These are phyloP conservation scores for Glareola pratincola DNA, from an alignment of 2,113 vertebrate species.

Conservation along the genomic window DNA sequence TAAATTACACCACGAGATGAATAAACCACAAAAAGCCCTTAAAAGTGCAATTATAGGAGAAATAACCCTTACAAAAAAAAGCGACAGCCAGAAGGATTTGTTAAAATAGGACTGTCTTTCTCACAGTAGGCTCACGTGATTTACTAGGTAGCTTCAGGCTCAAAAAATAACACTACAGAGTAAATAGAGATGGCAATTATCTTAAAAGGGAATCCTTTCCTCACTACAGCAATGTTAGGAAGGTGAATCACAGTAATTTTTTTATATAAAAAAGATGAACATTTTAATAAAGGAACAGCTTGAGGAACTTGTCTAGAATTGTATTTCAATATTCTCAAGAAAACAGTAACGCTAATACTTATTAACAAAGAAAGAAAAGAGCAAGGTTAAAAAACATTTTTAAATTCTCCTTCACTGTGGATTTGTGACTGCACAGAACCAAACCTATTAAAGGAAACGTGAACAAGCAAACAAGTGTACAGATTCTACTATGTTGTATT, in stretches of 20 bases:
- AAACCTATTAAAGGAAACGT: background rate
- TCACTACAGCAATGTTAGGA: background rate
- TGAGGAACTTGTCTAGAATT: background rate
- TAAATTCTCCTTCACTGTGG: background rate
- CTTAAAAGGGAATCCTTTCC: background rate
- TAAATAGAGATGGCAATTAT: background rate
- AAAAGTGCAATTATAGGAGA: background rate
- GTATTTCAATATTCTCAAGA: background rate
- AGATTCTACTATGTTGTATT: background rate
- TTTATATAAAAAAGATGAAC: background rate
- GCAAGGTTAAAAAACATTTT: background rate
- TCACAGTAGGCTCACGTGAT: constrained; percentile 11
- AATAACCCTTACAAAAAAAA: background rate
- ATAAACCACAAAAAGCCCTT: background rate
- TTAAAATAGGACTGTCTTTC: background rate
- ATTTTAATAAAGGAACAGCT: background rate
- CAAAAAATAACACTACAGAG: background rate
- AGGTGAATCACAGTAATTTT: background rate
- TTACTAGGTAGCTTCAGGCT: constrained; percentile 29
- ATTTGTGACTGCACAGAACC: background rate
- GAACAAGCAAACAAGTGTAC: background rate
- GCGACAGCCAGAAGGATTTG: background rate
- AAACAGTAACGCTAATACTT: background rate
- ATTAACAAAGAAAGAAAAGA: background rate
- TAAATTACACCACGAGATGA: background rate